Evolutionary conservation across 2,113 vertebrate species (phyloP), one percentile per base, ranked within the genome.

Genomic region (Hyaena hyaena): DNA sequence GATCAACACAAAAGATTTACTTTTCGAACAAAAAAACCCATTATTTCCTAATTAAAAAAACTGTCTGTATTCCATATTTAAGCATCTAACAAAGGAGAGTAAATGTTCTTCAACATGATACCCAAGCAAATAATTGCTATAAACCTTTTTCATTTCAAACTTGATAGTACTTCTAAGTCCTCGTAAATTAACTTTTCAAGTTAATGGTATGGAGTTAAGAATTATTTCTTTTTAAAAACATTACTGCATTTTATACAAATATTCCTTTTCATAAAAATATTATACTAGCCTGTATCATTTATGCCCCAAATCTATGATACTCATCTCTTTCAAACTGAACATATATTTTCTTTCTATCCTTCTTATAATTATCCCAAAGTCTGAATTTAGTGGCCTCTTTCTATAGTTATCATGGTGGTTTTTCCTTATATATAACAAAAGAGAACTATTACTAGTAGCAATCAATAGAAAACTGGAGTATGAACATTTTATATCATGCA

Each of bases 1-100:
- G 48, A 96, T 17, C 53, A 88, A 97, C 39, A 35, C 23, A 97
- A 95, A 88, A 50, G 68, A 85, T 35, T 87, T 90, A 81, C 35
- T 77, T 74, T 53, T 98, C 85, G 76, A 93, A 85, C 43, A 96
- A 86, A 39, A 95, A 71, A 53, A 15, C 2, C 53, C 53, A 15
- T 0, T 35, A 39, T 76, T 81, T 90, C 17, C 16, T 45, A 84
- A 84, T 50, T 2, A 80, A 53, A n/a, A 91, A 93, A 90, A 65
- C 43, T 33, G 39, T 15, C 11, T 63, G 16, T 33, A 92, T 96
- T 91, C 31, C 73, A 31, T 86, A 97, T 24, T 58, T 63, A 85
- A 94, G 35, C 5, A 89, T 21, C 12, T 45, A 92, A 95, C 5
- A 92, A 85, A 65, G 24, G 15, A 96, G 11, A 96, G 23, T 93